Evolutionary conservation across 2,113 vertebrate genomes (phyloP).

Genomic region (Hydropotes inermis): DNA sequence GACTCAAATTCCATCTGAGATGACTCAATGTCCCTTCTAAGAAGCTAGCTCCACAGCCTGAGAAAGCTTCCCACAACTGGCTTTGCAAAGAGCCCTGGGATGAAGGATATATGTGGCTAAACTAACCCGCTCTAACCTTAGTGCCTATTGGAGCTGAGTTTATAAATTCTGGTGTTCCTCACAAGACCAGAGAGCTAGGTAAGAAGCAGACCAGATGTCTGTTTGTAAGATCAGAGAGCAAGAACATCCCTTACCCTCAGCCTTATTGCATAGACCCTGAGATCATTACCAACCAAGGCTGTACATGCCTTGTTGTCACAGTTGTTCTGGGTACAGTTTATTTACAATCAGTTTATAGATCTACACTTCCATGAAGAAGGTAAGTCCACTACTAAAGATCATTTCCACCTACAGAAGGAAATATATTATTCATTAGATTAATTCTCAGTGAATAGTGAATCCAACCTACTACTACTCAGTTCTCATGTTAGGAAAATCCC

Average conservation of each 20-base stretch:
- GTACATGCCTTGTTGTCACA: background rate
- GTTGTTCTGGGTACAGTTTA: background rate
- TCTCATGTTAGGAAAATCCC: background rate
- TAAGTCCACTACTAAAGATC: background rate
- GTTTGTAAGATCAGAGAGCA: background rate
- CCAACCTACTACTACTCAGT: background rate
- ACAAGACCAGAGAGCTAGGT: background rate
- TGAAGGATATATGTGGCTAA: background rate
- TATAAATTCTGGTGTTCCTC: background rate
- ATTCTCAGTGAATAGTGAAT: background rate
- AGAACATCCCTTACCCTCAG: background rate
- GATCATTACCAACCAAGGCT: background rate
- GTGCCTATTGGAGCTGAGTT: background rate
- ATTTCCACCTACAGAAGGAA: background rate
- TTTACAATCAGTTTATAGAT: background rate
- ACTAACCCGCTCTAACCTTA: background rate
- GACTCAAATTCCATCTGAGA: background rate
- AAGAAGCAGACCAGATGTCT: background rate
- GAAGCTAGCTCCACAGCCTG: background rate
- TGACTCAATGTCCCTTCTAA: background rate
- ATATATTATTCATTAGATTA: background rate
- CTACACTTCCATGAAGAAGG: background rate
- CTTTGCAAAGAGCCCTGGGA: background rate
- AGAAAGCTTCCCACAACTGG: background rate
- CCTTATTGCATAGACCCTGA: background rate